These are phyloP conservation scores for Sylvilagus floridanus DNA, from an alignment of 2,797 vertebrate species.

Conservation along the genomic window DNA sequence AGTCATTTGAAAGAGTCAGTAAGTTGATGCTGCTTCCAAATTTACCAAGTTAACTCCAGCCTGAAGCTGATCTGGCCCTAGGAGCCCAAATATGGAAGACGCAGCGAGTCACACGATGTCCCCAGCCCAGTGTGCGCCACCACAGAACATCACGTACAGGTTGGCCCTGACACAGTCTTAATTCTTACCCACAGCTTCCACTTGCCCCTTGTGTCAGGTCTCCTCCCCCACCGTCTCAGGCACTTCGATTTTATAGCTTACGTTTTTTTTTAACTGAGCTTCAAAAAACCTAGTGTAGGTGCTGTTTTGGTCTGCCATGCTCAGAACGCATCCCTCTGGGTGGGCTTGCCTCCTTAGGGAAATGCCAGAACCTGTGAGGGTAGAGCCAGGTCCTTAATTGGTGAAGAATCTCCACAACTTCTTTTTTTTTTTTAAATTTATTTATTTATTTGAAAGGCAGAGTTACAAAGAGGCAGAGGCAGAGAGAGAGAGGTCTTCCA, in stretches of 20 bases:
- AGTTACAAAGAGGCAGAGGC: too few species aligned
- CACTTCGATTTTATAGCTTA: neutral
- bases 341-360: neutral
- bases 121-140: neutral
- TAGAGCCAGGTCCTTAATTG: neutral
- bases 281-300: neutral
- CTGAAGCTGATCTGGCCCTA: neutral
- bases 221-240: neutral
- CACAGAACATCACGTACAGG: accelerated
- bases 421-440: too few species aligned
- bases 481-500: too few species aligned
- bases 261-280: neutral
- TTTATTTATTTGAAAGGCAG: too few species aligned
- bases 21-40: conserved; percentile 55
- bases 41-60: conserved; percentile 56
- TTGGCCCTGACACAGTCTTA: neutral
- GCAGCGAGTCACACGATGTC: accelerated
- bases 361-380: neutral
- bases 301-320: neutral
- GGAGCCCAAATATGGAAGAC: conserved; percentile 72
- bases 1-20: conserved; percentile 1
- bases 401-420: neutral
- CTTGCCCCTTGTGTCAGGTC: accelerated
- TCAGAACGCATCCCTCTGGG: neutral
- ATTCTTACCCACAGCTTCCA: neutral